phyloP scores from a whole-genome alignment of 2,113 vertebrate species.

The Sander vitreus region DNA sequence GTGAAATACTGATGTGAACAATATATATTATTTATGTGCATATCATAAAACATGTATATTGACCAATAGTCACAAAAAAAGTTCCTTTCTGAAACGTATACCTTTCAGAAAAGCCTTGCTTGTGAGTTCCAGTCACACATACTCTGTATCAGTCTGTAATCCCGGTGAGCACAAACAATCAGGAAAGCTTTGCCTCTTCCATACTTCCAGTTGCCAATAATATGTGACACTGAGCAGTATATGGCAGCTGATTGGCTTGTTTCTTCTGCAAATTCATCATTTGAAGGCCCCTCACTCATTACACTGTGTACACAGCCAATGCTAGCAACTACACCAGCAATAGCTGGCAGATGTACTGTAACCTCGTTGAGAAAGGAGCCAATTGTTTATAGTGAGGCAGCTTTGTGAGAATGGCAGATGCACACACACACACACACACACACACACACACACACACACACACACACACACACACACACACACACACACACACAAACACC shows the following conservation, averaged over 20 bases:
- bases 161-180: constrained; percentile 50
- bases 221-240: constrained; percentile 32
- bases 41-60: neutral
- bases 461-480: too few relatives aligned
- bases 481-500: neutral
- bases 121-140: constrained; percentile 52
- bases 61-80: neutral
- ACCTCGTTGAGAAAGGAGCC: constrained; percentile 21
- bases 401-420: constrained; percentile 25
- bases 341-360: constrained; percentile 47
- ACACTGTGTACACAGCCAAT: constrained; percentile 38
- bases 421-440: too few relatives aligned
- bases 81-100: neutral
- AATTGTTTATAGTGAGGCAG: constrained; percentile 35
- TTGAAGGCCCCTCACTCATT: constrained; percentile 33
- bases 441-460: too few relatives aligned
- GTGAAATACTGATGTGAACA: neutral
- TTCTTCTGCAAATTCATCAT: constrained; percentile 51
- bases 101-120: neutral
- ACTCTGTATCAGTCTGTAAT: constrained; percentile 13
- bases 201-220: constrained; percentile 19
- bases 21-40: neutral
- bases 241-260: constrained; percentile 42
- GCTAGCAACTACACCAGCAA: constrained; percentile 34
- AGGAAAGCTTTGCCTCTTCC: constrained; percentile 35